Base-by-base conservation (phyloP, 1,140 invertebrate genomes). In the Heliconius congener region DNA sequence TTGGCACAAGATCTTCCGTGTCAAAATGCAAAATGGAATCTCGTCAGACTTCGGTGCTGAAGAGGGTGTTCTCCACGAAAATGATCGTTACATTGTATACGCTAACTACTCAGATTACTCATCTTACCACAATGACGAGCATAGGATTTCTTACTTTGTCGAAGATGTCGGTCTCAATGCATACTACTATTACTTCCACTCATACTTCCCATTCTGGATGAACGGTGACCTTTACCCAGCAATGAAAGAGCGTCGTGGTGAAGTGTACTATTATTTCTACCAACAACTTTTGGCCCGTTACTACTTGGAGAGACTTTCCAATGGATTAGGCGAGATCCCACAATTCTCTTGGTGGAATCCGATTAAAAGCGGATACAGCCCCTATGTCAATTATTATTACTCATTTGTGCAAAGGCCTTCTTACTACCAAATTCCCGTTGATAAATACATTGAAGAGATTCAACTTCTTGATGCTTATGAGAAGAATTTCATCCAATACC, bases 101-200 rank as follows among this genome's bases (percentile, higher is more conserved):
- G 93, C 91, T 76, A 96, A 95, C 86, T 96, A 95, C 82, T 95
- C 92, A 8, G 95, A 95, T 79, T 91, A 92, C 82, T 93, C 95
- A 55, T 85, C 94, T 2, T 91, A 91, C 76, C 84, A 87, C n/a
- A 93, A 96, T 82, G 87, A 94, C 2, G 96, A 97, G 84, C 95
- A 96, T 85, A 95, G 94, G 78, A 73, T 98, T 27, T 94, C 95
- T 30, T 98, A 98, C 88, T 98, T 96, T 94, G 96, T 96, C 0
- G 96, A 98, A 81, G 97, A 97, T 89, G 93, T 96, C 76, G 96
- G 96, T 79, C 92, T 97, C n/a, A 97, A 97, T 85, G 88, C 95
- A 2, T 96, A 96, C 84, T 97, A 97, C 89, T 96, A 96, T 84
- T 96, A 96, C 90, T 95, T 96, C 94, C 96, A 97, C 82, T 88